Percentiles rank a stretch among this genome's conserved stretches.
Evolutionary conservation across 2,113 vertebrate genomes (phyloP).

Genomic region (Peromyscus maniculatus): DNA sequence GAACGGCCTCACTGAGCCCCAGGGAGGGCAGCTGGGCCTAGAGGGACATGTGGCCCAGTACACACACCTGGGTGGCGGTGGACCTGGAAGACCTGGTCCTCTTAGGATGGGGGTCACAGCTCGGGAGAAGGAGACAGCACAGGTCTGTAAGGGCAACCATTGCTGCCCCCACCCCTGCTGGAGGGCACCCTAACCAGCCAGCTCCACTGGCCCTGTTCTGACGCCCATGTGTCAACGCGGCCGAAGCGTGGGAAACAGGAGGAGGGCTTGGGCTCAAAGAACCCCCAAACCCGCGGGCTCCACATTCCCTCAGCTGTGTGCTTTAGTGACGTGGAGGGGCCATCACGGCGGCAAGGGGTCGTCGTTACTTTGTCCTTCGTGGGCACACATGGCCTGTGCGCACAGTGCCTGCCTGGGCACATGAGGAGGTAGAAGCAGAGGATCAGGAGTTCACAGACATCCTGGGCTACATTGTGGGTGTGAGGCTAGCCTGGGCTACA

Average conservation of each 20-base stretch:
- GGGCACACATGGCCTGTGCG: too few species aligned
- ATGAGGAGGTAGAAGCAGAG: neutral
- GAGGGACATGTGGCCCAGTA: neutral
- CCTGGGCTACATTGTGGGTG: neutral
- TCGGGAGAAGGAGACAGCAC: neutral
- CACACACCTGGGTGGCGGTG: neutral
- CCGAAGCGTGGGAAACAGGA: neutral
- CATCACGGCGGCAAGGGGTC: too few species aligned
- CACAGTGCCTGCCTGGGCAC: too few species aligned
- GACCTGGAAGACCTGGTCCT: neutral
- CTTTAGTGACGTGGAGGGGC: neutral
- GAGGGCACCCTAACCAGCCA: neutral
- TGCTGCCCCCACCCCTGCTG: neutral
- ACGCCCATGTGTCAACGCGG: neutral
- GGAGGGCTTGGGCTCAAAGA: neutral
- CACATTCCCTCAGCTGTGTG: neutral
- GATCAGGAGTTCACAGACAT: neutral
- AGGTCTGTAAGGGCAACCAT: neutral
- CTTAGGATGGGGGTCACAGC: neutral
- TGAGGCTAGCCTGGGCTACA: neutral
- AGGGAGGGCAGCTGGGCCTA: neutral
- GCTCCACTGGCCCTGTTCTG: neutral
- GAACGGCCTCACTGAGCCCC: conserved; percentile 67
- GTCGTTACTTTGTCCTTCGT: neutral
- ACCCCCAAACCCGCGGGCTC: neutral